A percentile compares a stretch with the other conserved stretches of the same genome.
phyloP scores from a whole-genome alignment of 2,888 invertebrate genomes.

The Acleris sparsana region DNA sequence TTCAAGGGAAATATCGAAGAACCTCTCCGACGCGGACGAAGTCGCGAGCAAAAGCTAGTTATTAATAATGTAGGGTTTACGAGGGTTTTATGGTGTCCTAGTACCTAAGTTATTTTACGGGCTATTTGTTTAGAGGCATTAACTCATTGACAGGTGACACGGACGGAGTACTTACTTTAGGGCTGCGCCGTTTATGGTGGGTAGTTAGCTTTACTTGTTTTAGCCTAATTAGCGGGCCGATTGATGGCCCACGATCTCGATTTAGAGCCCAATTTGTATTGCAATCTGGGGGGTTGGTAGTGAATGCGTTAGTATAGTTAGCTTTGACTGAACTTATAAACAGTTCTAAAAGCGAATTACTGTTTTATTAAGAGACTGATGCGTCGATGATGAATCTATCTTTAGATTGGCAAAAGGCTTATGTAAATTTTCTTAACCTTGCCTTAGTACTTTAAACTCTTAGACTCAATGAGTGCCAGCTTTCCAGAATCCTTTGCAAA shows the following conservation, averaged over 20 bases:
- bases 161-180: slow-evolving; percentile 22
- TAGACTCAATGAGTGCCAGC: no score
- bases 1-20: background rate
- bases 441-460: no score
- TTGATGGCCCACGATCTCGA: background rate
- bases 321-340: no score
- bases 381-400: no score
- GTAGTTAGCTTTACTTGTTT: background rate
- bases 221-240: slow-evolving; percentile 16
- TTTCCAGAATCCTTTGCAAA: no score
- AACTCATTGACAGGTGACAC: slow-evolving; percentile 34
- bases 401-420: no score
- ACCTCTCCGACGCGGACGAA: background rate
- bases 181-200: slow-evolving; percentile 15
- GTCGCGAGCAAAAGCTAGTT: slow-evolving; percentile 42
- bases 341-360: no score
- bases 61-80: slow-evolving; percentile 70
- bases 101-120: slow-evolving; percentile 61
- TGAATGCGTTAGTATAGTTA: no score
- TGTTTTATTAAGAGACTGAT: no score
- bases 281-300: no score
- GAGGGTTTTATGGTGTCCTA: slow-evolving; percentile 55
- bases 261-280: no score
- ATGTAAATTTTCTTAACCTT: no score
- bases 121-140: slow-evolving; percentile 28